Evolutionary conservation across 2,113 vertebrate genomes (phyloP).

Genomic region (Dissostichus mawsoni): DNA sequence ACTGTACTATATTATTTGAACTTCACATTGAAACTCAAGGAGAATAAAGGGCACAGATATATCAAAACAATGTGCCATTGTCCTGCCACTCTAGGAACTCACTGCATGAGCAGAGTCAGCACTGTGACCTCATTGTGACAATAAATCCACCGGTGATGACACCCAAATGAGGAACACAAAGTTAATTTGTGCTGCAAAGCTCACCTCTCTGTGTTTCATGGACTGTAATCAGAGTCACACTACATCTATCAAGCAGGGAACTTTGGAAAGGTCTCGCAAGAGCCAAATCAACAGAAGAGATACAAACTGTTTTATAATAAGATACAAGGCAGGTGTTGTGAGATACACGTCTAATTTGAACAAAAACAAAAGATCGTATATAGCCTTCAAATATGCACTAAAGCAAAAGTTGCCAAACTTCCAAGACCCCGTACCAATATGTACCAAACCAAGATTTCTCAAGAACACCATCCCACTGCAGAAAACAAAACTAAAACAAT

Average conservation of each 20-base stretch:
- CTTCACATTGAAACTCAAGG: constrained; percentile 26
- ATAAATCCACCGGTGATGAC: constrained; percentile 58
- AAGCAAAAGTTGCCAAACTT: too few species aligned
- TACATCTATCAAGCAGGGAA: constrained; percentile 51
- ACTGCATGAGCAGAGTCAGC: constrained; percentile 12
- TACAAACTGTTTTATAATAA: constrained; percentile 14
- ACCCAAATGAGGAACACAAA: constrained; percentile 45
- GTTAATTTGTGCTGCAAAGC: constrained; percentile 54
- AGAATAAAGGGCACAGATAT: constrained; percentile 27
- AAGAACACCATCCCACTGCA: too few species aligned
- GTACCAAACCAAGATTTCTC: too few species aligned
- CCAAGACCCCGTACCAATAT: too few species aligned
- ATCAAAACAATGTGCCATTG: constrained; percentile 38
- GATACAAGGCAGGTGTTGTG: constrained; percentile 30
- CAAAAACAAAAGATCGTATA: not conserved
- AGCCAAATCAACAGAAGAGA: constrained; percentile 8
- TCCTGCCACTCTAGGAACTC: constrained; percentile 28
- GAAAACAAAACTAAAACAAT: too few species aligned
- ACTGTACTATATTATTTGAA: constrained; percentile 13
- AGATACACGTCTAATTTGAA: constrained; percentile 20
- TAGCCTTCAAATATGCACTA: too few species aligned
- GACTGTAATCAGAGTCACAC: constrained; percentile 37
- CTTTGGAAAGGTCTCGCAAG: constrained; percentile 43
- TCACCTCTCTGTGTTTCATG: constrained; percentile 33
- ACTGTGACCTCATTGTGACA: constrained; percentile 64